phyloP scores from a whole-genome alignment of 2,113 vertebrate genomes.

The Tamias sibiricus region DNA sequence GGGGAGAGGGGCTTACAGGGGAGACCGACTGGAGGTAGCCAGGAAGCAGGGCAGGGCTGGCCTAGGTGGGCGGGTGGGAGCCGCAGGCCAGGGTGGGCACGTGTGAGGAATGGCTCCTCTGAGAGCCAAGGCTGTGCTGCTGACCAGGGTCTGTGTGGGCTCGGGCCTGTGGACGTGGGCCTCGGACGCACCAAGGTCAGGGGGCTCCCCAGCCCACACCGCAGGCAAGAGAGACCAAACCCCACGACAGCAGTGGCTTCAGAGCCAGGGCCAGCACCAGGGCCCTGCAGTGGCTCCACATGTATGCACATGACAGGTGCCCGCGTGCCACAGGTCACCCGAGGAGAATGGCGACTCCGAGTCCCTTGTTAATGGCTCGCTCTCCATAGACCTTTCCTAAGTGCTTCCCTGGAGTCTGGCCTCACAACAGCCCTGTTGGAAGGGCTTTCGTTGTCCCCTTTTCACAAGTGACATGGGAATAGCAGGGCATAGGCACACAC shows the following conservation, averaged over 20 bases:
- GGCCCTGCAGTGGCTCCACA: accelerated
- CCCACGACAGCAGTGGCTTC: not conserved
- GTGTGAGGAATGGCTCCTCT: not conserved
- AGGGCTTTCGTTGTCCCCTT: too few species aligned
- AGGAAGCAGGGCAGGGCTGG: not conserved
- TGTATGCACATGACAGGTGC: not conserved
- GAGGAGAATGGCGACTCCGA: accelerated
- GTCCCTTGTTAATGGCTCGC: accelerated
- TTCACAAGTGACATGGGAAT: not conserved
- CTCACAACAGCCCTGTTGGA: not conserved
- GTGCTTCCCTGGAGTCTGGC: accelerated
- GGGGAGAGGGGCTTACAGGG: not conserved
- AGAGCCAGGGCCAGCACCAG: not conserved
- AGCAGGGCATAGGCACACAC: too few species aligned
- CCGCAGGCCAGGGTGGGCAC: not conserved
- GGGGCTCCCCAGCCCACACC: not conserved
- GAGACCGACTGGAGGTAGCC: not conserved
- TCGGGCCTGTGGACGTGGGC: accelerated
- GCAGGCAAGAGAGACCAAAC: not conserved
- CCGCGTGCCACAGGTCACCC: not conserved
- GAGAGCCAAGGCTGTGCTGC: accelerated
- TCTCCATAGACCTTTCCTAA: too few species aligned
- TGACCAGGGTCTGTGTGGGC: accelerated
- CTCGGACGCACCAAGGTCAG: accelerated
- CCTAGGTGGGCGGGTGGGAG: not conserved